Base-by-base conservation (phyloP, 2,888 invertebrate genomes). In the Thereva unica region DNA sequence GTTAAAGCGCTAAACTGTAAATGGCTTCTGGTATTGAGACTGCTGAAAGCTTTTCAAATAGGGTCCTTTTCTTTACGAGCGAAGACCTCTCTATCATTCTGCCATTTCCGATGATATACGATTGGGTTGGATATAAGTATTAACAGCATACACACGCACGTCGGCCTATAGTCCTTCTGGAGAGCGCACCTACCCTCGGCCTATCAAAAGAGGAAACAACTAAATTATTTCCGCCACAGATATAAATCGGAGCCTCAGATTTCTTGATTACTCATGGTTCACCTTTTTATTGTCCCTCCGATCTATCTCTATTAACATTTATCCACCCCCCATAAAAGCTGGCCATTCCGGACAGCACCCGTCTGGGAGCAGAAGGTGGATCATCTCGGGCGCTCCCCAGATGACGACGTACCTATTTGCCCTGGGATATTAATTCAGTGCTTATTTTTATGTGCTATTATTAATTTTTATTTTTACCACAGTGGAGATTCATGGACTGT, bases 91-190 rank as follows among this genome's bases (percentile, higher is more conserved):
- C 61, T 61, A 61, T 61, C 61, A 61, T 61, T 9, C 61, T 61
- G 61, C 61, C 61, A 61, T 40, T 40, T 49, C 57, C 12, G 61
- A 61, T 61, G 61, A 61, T 50, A 50, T 61, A 61, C 50, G 61
- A 37, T 9, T 6, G 50, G 10, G 23, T 23, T 23, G 23, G 23
- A 23, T 23, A 50, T 41, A n/a, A n/a, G n/a, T n/a, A 61, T 61
- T 61, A 61, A 49, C 50, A 61, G 61, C 49, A 40, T 50, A 23
- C 61, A 50, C 41, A 40, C 61, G 50, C 50, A 50, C 41, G 47
- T 59, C 41, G 49, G 49, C 34, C 49, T 50, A n/a, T n/a, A 50
- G 61, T 41, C 35, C 37, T 41, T 9, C 38, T 40, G 50, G 49
- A n/a, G 9, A 7, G 35, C 12, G 12, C 37, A 40, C 41, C 45